These are phyloP conservation scores for Drosophila murphyi DNA, from an alignment of 1,140 invertebrate genomes.

Conservation along the genomic window DNA sequence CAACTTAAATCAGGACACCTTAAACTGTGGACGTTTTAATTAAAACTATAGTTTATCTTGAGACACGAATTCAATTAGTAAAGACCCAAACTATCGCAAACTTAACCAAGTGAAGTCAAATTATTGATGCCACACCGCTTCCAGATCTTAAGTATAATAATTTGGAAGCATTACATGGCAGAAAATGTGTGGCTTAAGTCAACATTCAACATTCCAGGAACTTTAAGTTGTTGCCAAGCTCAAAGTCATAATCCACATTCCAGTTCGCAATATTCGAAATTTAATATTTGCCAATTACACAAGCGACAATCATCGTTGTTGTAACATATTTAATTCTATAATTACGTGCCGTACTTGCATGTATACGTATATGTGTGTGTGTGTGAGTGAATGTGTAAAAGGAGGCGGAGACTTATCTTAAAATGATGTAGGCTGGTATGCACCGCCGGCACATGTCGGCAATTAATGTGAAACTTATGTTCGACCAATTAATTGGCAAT, in stretches of 20 bases:
- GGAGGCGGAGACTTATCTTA: background rate
- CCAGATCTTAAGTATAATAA: no score
- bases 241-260: background rate
- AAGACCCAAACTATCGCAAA: no score
- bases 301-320: background rate
- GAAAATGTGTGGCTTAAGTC: no score
- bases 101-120: no score
- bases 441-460: background rate
- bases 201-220: no score
- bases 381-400: background rate
- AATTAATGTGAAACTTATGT: constrained; percentile 32
- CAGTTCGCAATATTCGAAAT: no score
- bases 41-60: background rate
- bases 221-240: background rate
- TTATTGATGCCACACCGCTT: no score
- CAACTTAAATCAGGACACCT: background rate
- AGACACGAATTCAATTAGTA: no score
- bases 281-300: no score
- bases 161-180: no score
- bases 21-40: background rate
- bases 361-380: background rate
- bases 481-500: constrained; percentile 30
- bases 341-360: background rate
- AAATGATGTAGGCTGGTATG: background rate
- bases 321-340: background rate